Conservation (phyloP, 2,113 vertebrate species). For the Oncorhynchus masou region DNA sequence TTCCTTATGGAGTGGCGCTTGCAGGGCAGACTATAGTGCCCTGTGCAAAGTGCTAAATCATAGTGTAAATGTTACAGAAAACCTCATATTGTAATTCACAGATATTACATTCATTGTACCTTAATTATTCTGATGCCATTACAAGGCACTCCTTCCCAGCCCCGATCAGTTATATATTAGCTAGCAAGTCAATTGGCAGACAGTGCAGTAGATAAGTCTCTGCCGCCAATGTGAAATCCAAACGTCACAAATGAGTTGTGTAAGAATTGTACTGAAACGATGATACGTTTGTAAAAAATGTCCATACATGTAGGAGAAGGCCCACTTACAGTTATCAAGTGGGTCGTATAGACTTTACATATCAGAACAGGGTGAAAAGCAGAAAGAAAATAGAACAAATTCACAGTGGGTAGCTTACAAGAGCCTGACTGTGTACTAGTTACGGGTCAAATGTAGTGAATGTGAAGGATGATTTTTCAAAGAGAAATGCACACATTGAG, state of each 20-base stretch:
- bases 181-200: background rate
- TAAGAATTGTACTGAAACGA: background rate
- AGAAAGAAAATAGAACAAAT: background rate
- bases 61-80: background rate
- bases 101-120: background rate
- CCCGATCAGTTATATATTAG: background rate
- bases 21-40: background rate
- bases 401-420: background rate
- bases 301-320: too few species aligned
- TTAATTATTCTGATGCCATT: background rate
- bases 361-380: background rate
- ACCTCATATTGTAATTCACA: slow-evolving; percentile 5
- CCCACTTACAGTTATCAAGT: too few species aligned
- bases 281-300: background rate
- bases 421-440: background rate
- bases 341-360: background rate
- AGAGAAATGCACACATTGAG: background rate
- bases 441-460: background rate
- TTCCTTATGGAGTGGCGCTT: background rate
- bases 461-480: background rate
- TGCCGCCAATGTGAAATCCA: background rate
- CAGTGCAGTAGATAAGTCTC: background rate
- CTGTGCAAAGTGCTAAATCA: background rate
- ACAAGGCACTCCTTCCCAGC: background rate
- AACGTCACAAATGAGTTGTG: background rate